phyloP scores from a whole-genome alignment of 1,140 invertebrate genomes.

The Drosophila parvula region DNA sequence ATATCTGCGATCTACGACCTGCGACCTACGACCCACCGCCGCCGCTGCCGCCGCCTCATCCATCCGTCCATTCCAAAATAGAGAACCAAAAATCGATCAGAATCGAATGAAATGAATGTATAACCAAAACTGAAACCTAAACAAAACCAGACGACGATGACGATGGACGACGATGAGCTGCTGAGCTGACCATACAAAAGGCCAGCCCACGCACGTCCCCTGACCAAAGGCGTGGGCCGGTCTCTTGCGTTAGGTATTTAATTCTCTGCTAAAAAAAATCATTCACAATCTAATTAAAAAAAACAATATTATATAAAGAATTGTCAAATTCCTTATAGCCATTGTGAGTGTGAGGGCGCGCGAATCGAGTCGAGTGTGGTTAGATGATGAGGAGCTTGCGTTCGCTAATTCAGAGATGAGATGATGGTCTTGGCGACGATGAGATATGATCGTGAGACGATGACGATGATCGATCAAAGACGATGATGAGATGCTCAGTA shows the following conservation, averaged over 20 bases:
- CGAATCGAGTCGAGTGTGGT: slow-evolving; percentile 36
- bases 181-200: slow-evolving; percentile 38
- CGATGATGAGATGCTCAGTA: slow-evolving; percentile 28
- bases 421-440: slow-evolving; percentile 47
- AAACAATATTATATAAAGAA: slow-evolving; percentile 77
- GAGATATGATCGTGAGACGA: slow-evolving; percentile 37
- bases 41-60: slow-evolving; percentile 59
- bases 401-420: slow-evolving; percentile 61
- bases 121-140: slow-evolving; percentile 16
- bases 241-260: slow-evolving; percentile 76
- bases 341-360: slow-evolving; percentile 58
- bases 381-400: slow-evolving; percentile 51
- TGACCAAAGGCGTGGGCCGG: slow-evolving; percentile 47
- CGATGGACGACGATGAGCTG: slow-evolving; percentile 56
- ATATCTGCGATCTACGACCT: slow-evolving; percentile 13
- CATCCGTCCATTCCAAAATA: slow-evolving; percentile 48
- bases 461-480: slow-evolving; percentile 40
- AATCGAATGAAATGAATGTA: slow-evolving; percentile 10
- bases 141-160: slow-evolving; percentile 38
- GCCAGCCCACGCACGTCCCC: slow-evolving; percentile 45
- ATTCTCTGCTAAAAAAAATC: slow-evolving; percentile 61
- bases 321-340: slow-evolving; percentile 81
- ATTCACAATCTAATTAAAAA: slow-evolving; percentile 65
- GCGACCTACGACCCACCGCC: slow-evolving; percentile 20
- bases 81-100: slow-evolving; percentile 36